Conservation (phyloP, 23 tunicate species). For the Ascidia mentula region DNA sequence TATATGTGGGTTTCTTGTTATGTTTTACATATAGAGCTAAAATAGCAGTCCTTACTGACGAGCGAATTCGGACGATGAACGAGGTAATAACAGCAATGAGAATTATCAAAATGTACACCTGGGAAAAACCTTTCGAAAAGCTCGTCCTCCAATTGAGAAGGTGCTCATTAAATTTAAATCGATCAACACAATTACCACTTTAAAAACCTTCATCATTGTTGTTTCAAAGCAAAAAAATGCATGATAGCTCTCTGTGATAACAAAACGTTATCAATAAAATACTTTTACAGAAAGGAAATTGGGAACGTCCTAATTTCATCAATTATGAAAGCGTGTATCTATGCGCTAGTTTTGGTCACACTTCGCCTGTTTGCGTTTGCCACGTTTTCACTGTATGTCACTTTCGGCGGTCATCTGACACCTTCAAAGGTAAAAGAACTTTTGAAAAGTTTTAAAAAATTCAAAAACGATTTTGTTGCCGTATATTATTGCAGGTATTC, state of each 20-base stretch:
- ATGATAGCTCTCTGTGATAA: no score
- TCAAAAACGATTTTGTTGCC: no score
- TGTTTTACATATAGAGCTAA: constrained; percentile 29
- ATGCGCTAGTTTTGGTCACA: constrained; percentile 12
- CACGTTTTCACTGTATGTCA: constrained; percentile 42
- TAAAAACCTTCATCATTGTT: no score
- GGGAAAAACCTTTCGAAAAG: constrained; percentile 73
- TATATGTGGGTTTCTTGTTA: no score
- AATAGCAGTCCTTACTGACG: constrained; percentile 46
- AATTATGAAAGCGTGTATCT: constrained; percentile 42
- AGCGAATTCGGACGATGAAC: constrained; percentile 55
- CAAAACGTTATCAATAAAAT: no score
- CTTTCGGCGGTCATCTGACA: constrained; percentile 34
- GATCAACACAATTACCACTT: no score
- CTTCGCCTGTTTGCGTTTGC: constrained; percentile 32
- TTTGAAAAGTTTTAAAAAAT: no score
- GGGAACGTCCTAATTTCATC: constrained; percentile 32
- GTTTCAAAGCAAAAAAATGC: no score
- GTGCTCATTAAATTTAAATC: no score
- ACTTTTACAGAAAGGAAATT: constrained; percentile 56
- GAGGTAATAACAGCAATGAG: constrained; percentile 75
- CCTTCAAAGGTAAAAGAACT: constrained; percentile 44
- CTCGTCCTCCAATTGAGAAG: constrained; percentile 34
- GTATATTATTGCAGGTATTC: no score
- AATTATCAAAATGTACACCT: constrained; percentile 77